These are phyloP conservation scores for Blastobasis lacticolella DNA, from an alignment of 2,888 invertebrate genomes.

Conservation along the genomic window DNA sequence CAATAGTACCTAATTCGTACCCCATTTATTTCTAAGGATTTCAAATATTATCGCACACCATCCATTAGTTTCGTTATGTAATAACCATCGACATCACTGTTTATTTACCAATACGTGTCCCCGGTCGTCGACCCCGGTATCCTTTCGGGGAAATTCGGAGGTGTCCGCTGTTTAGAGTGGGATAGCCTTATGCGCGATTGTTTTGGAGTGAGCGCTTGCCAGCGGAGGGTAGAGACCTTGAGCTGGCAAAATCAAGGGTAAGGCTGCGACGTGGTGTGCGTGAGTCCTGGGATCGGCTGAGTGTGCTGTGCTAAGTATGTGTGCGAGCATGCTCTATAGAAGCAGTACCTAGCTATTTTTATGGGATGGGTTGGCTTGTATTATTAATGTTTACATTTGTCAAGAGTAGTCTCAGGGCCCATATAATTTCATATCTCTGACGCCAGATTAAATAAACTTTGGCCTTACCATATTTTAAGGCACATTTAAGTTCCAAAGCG, in stretches of 20 bases:
- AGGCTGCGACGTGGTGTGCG: slow-evolving; percentile 52
- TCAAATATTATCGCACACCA: slow-evolving; percentile 4
- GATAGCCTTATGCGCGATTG: slow-evolving; percentile 44
- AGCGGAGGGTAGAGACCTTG: slow-evolving; percentile 71
- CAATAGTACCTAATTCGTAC: no score
- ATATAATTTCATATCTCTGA: no score
- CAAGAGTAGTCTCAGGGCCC: no score
- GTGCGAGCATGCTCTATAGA: slow-evolving; percentile 9
- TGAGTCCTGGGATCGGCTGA: slow-evolving; percentile 34
- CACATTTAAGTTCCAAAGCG: no score
- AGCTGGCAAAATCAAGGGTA: slow-evolving; percentile 75
- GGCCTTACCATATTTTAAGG: no score
- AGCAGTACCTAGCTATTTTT: background rate
- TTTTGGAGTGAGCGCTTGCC: slow-evolving; percentile 41
- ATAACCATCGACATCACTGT: slow-evolving; percentile 45
- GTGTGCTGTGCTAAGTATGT: slow-evolving; percentile 20
- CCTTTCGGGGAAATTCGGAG: slow-evolving; percentile 64
- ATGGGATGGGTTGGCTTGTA: no score
- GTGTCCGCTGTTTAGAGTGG: slow-evolving; percentile 52
- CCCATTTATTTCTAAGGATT: no score
- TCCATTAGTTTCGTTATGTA: slow-evolving; percentile 32
- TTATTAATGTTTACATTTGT: no score
- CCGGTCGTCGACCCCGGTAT: slow-evolving; percentile 58
- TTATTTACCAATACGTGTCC: slow-evolving; percentile 71
- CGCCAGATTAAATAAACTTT: no score